Conservation (phyloP, 2,888 invertebrate species). For the Copidosoma aretas region DNA sequence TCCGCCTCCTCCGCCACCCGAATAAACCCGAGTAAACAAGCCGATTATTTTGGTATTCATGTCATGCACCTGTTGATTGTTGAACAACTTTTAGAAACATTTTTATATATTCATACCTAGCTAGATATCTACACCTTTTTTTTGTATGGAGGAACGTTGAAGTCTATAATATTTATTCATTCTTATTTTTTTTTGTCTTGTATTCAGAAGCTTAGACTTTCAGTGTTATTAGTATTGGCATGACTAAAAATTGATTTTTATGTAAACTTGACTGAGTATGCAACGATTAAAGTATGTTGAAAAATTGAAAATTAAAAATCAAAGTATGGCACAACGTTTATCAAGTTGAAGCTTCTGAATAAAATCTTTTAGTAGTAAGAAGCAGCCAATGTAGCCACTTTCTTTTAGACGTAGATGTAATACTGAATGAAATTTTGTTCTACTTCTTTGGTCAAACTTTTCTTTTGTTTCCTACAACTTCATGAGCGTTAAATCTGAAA, state of each 20-base stretch:
- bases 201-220: conserved; percentile 15
- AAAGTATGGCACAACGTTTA: no score
- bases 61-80: conserved; percentile 9
- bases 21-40: conserved; percentile 27
- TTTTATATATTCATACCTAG: conserved; percentile 1
- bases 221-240: no score
- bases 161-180: conserved; percentile 25
- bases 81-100: conserved; percentile 9
- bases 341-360: conserved; percentile 20
- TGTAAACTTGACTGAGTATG: no score
- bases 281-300: no score
- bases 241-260: no score
- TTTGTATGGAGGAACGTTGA: conserved; percentile 22
- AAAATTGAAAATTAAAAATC: no score
- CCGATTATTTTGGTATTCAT: background rate
- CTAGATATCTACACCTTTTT: conserved; percentile 14
- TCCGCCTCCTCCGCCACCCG: conserved; percentile 63
- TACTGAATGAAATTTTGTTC: conserved; percentile 30
- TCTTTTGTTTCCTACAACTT: conserved; percentile 24
- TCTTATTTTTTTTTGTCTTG: conserved; percentile 22
- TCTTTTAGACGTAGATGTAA: conserved; percentile 40
- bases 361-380: conserved; percentile 29
- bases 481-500: conserved; percentile 27
- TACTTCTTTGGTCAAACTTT: conserved; percentile 22
- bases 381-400: conserved; percentile 35